phyloP scores from a whole-genome alignment of 1,140 invertebrate species.

The Drosophila asahinai region DNA sequence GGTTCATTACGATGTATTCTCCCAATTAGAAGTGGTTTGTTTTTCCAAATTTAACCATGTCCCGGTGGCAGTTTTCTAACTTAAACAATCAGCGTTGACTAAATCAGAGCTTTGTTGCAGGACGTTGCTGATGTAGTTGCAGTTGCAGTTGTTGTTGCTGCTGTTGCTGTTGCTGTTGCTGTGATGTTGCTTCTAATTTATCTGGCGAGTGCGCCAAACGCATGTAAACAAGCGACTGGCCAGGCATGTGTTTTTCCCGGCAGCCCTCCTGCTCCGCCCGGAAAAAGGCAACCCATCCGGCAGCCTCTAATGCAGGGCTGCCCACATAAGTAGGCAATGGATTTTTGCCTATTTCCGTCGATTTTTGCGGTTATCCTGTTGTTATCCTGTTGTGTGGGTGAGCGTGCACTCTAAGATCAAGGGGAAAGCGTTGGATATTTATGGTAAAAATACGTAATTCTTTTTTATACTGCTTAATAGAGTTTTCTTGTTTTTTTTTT shows the following conservation, averaged over 20 bases:
- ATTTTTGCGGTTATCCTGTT: conserved; percentile 12
- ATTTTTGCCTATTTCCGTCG: conserved; percentile 38
- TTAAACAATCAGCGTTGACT: conserved; percentile 33
- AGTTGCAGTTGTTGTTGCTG: conserved; percentile 14
- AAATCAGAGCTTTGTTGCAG: conserved; percentile 23
- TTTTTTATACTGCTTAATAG: too few relatives aligned
- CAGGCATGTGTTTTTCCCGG: conserved; percentile 35
- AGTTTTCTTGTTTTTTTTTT: too few relatives aligned
- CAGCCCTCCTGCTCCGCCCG: not conserved
- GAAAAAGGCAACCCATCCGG: conserved; percentile 1
- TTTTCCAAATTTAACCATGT: conserved; percentile 10
- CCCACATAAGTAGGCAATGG: conserved; percentile 70
- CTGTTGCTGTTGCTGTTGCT: conserved; percentile 6
- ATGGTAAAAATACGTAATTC: too few relatives aligned
- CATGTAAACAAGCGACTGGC: conserved; percentile 72
- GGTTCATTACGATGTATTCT: too few relatives aligned
- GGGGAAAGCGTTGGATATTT: too few relatives aligned
- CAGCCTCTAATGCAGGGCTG: not conserved
- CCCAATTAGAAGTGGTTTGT: too few relatives aligned
- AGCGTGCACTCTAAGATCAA: not conserved
- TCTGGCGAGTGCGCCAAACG: conserved; percentile 76
- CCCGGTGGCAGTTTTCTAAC: conserved; percentile 14
- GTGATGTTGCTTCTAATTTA: conserved; percentile 69
- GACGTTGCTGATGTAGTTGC: conserved; percentile 21
- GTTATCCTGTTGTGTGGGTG: too few relatives aligned